Percentiles rank a stretch among this genome's conserved stretches.
Evolutionary conservation across 2,113 vertebrate species (phyloP).

Genomic region (Meriones unguiculatus): DNA sequence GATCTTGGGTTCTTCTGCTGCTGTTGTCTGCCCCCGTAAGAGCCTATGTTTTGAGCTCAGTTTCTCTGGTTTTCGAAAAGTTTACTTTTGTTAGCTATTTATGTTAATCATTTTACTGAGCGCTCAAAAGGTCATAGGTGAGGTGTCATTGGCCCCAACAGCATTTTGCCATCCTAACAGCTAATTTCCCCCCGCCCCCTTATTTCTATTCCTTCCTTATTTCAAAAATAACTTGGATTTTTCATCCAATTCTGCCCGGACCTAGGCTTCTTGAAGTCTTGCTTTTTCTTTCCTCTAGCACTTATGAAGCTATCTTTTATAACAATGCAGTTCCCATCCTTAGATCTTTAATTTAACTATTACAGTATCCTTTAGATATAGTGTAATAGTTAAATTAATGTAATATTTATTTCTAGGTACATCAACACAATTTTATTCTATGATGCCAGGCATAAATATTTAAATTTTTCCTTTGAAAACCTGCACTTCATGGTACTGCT

Average conservation of each 20-base stretch:
- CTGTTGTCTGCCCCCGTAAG: neutral
- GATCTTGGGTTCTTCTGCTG: neutral
- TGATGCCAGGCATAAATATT: neutral
- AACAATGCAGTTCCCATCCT: neutral
- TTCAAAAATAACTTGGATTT: neutral
- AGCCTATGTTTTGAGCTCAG: neutral
- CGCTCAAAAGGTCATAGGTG: neutral
- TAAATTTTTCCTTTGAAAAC: neutral
- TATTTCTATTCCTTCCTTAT: neutral
- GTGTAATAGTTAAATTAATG: neutral
- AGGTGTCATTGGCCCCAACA: neutral
- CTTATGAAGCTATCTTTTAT: neutral
- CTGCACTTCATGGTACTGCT: neutral
- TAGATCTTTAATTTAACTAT: too few relatives aligned
- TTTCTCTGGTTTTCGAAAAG: neutral
- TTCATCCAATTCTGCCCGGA: neutral
- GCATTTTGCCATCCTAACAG: neutral
- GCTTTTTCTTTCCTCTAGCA: neutral
- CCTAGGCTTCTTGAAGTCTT: neutral
- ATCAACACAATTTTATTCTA: neutral
- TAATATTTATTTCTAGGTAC: neutral
- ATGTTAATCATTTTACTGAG: neutral
- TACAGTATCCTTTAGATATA: neutral
- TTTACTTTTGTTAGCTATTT: neutral
- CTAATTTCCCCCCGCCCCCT: neutral